phyloP scores from a whole-genome alignment of 2,113 vertebrate genomes.

The Otocyon megalotis region DNA sequence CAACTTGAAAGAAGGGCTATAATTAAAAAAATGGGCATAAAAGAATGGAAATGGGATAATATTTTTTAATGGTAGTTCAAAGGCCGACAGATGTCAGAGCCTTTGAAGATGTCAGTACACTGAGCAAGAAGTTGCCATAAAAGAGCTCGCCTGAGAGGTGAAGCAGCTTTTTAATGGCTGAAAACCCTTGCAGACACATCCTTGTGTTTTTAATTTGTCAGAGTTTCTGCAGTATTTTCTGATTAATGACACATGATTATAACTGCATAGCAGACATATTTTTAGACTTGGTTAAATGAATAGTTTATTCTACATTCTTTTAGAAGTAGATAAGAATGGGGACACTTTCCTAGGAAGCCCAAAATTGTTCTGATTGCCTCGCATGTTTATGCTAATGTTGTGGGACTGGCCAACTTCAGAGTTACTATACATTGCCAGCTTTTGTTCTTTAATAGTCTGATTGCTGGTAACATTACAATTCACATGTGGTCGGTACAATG shows the following conservation, averaged over 20 bases:
- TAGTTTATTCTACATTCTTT: constrained; percentile 89
- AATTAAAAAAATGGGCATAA: constrained; percentile 99
- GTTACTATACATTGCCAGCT: constrained; percentile 83
- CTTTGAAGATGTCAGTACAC: constrained; percentile 93
- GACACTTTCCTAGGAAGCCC: constrained; percentile 85
- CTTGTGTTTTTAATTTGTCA: constrained; percentile 92
- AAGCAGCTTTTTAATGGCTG: constrained; percentile 89
- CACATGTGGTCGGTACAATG: constrained; percentile 70
- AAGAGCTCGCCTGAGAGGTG: constrained; percentile 90
- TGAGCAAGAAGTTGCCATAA: constrained; percentile 89
- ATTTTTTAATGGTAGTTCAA: constrained; percentile 95
- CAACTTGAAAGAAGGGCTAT: constrained; percentile 94
- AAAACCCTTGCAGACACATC: constrained; percentile 90
- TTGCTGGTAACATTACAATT: constrained; percentile 81
- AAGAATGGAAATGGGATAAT: constrained; percentile 95
- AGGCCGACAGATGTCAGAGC: constrained; percentile 96
- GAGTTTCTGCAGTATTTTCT: constrained; percentile 91
- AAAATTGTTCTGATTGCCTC: constrained; percentile 86
- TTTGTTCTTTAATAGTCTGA: constrained; percentile 86
- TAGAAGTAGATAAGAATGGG: constrained; percentile 86
- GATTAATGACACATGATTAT: constrained; percentile 91
- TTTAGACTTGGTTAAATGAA: constrained; percentile 88
- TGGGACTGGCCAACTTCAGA: constrained; percentile 84
- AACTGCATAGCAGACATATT: constrained; percentile 90
- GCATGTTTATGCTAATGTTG: constrained; percentile 89